phyloP scores from a whole-genome alignment of 2,113 vertebrate genomes.

The Cairina moschata region DNA sequence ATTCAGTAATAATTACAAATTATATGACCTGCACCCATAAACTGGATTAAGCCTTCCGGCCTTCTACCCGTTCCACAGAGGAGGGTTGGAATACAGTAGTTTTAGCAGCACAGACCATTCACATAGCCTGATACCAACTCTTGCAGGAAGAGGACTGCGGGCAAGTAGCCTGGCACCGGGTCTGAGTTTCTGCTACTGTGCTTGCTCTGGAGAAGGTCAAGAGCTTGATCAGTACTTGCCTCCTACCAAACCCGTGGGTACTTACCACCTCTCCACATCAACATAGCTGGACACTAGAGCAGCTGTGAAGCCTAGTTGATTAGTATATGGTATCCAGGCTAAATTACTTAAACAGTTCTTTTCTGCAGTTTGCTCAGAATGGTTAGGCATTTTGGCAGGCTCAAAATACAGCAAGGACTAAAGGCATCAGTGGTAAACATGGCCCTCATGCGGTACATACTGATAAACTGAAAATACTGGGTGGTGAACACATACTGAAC shows the following conservation, averaged over 20 bases:
- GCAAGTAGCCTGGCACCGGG: not conserved
- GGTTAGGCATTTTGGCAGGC: not conserved
- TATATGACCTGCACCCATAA: not conserved
- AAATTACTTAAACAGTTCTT: not conserved
- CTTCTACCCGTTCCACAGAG: not conserved
- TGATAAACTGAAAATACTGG: not conserved
- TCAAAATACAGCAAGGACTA: not conserved
- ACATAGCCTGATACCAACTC: not conserved
- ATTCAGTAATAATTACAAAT: not conserved
- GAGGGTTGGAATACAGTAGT: not conserved
- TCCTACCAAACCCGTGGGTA: not conserved
- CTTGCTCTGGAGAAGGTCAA: not conserved
- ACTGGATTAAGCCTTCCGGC: not conserved
- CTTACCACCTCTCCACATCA: not conserved
- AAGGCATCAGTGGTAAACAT: not conserved
- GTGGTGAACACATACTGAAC: not conserved
- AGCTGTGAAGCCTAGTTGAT: not conserved
- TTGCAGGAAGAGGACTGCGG: not conserved
- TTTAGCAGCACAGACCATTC: not conserved
- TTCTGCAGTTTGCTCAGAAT: not conserved
- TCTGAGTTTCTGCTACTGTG: not conserved
- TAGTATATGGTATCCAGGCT: not conserved
- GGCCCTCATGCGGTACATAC: not conserved
- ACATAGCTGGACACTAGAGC: not conserved
- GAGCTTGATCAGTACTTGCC: accelerated